Conservation (phyloP, 2,888 invertebrate species). For the Atrina japonica region DNA sequence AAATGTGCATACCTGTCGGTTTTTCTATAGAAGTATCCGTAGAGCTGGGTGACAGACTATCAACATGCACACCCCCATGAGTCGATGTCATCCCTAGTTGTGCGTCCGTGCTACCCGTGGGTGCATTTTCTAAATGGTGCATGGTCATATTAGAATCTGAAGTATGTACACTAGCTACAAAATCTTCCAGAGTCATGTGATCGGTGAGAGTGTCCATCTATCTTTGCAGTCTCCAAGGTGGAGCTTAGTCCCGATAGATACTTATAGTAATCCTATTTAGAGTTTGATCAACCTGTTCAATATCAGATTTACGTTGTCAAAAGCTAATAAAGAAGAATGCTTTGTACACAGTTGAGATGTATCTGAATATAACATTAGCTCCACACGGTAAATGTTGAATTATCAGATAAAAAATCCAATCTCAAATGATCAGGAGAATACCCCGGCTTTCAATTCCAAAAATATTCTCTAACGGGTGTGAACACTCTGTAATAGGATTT, state of each 20-base stretch:
- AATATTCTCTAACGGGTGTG: slow-evolving; percentile 5
- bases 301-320: slow-evolving; percentile 19
- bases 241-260: background rate
- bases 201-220: slow-evolving; percentile 75
- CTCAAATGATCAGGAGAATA: background rate
- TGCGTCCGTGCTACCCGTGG: slow-evolving; percentile 27
- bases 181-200: slow-evolving; percentile 69
- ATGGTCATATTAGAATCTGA: slow-evolving; percentile 56
- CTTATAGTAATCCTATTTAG: slow-evolving; percentile 10
- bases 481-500: background rate
- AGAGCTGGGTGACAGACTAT: slow-evolving; percentile 38
- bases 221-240: background rate
- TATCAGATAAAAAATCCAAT: slow-evolving; percentile 5
- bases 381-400: slow-evolving; percentile 1
- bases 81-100: slow-evolving; percentile 23
- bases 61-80: slow-evolving; percentile 30
- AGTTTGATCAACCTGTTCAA: background rate
- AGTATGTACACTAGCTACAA: slow-evolving; percentile 52
- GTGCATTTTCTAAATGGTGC: slow-evolving; percentile 48
- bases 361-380: slow-evolving; percentile 10
- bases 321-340: slow-evolving; percentile 21
- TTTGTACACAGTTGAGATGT: slow-evolving; percentile 12
- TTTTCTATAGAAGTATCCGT: slow-evolving; percentile 45
- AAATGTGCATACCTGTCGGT: slow-evolving; percentile 38
- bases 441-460: background rate